phyloP scores from a whole-genome alignment of 2,888 invertebrate genomes.

The Pterostichus niger region DNA sequence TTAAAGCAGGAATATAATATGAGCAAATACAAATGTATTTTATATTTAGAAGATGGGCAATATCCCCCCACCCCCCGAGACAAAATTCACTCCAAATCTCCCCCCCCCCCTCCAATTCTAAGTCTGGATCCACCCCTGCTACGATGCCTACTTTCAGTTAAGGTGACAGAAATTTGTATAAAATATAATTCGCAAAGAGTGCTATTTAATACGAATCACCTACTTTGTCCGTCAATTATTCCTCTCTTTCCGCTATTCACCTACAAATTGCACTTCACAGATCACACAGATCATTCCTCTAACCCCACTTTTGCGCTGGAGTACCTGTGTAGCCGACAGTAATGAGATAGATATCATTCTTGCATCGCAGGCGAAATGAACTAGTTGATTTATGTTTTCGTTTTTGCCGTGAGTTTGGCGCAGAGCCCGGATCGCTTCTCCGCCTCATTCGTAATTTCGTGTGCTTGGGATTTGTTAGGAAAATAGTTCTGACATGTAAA shows the following conservation, averaged over 20 bases:
- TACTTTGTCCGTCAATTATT: not conserved
- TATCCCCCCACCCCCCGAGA: no score
- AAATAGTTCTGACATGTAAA: conserved; percentile 55
- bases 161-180: no score
- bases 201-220: no score
- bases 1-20: no score
- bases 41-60: no score
- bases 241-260: not conserved
- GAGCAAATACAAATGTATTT: no score
- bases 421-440: not conserved
- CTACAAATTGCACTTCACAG: conserved; percentile 10
- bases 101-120: no score
- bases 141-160: no score
- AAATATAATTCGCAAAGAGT: no score
- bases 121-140: no score
- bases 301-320: not conserved
- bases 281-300: not conserved
- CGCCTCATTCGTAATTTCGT: conserved; percentile 55
- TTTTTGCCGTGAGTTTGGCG: conserved; percentile 57
- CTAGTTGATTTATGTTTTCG: conserved; percentile 61
- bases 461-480: conserved; percentile 62
- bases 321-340: conserved; percentile 48
- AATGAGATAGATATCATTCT: conserved; percentile 63
- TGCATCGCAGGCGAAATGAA: conserved; percentile 63
- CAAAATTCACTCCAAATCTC: no score